Conservation (phyloP, 2,113 vertebrate genomes). For the Proteles cristata region DNA sequence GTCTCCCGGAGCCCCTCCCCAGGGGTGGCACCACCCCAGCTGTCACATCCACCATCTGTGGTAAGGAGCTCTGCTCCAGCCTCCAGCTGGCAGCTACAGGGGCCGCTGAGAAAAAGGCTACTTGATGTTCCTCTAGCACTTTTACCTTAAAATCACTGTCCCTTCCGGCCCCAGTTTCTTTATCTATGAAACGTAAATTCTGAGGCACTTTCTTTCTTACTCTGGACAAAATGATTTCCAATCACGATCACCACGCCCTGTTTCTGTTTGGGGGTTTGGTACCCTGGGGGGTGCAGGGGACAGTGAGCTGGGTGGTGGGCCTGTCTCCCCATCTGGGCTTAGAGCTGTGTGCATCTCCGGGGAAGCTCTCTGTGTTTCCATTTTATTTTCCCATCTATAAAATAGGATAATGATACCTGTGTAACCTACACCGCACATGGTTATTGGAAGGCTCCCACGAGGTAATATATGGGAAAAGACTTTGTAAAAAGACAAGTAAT, state of each 20-base stretch:
- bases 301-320: background rate
- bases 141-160: background rate
- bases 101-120: background rate
- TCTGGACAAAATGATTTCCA: background rate
- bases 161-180: background rate
- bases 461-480: background rate
- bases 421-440: background rate
- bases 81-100: too few relatives aligned
- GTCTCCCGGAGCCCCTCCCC: background rate
- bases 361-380: background rate
- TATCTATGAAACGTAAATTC: background rate
- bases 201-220: background rate
- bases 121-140: background rate
- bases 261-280: background rate
- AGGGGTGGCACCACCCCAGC: background rate
- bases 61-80: background rate
- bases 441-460: background rate
- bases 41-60: background rate
- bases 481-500: background rate
- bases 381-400: conserved; percentile 45
- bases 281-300: background rate
- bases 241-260: background rate
- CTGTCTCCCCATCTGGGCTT: background rate
- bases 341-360: background rate
- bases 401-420: background rate